phyloP scores from a whole-genome alignment of 2,888 invertebrate genomes.

The Apodemia duryi region DNA sequence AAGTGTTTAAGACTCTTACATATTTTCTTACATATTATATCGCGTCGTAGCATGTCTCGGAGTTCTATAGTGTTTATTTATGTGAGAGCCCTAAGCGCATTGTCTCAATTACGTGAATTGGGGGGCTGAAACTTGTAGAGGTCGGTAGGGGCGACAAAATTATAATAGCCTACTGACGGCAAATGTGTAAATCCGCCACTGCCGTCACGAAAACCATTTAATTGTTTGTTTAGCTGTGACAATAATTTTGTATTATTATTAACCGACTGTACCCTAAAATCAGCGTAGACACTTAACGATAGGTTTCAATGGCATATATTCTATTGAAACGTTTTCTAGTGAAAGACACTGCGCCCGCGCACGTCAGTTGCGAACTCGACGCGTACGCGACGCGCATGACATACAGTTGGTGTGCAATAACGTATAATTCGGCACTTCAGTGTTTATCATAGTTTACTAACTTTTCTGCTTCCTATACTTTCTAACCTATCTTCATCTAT shows the following conservation, averaged over 20 bases:
- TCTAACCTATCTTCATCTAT: constrained; percentile 2
- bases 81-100: too few species aligned
- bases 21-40: too few species aligned
- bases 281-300: background rate
- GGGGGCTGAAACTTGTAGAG: too few species aligned
- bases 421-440: constrained; percentile 31
- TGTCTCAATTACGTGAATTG: too few species aligned
- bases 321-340: constrained; percentile 43
- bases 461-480: background rate
- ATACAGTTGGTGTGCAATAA: constrained; percentile 31
- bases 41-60: too few species aligned
- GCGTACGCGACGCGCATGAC: constrained; percentile 56
- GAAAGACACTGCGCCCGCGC: constrained; percentile 60
- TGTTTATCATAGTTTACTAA: constrained; percentile 15
- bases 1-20: too few species aligned
- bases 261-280: background rate
- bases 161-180: too few species aligned
- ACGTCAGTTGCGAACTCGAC: constrained; percentile 56
- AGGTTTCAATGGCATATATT: constrained; percentile 22
- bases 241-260: background rate
- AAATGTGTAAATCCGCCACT: too few species aligned
- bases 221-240: background rate
- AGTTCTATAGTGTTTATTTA: too few species aligned
- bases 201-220: too few species aligned
- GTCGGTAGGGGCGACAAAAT: too few species aligned